These are phyloP conservation scores for Periophthalmodon schlosseri DNA, from an alignment of 2,113 vertebrate genomes.

Conservation along the genomic window DNA sequence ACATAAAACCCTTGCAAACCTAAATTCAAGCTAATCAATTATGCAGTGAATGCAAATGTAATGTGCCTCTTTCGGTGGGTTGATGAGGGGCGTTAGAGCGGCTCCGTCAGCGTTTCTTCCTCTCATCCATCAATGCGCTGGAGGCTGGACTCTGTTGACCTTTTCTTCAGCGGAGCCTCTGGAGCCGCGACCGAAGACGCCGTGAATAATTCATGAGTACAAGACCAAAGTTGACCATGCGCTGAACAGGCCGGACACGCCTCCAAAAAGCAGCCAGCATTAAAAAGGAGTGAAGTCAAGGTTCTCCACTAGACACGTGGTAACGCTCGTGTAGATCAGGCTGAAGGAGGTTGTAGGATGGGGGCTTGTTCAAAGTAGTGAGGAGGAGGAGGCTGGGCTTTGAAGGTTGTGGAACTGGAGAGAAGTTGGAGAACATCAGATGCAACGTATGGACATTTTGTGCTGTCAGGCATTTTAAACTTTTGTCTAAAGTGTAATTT, in stretches of 20 bases:
- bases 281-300: neutral
- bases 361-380: neutral
- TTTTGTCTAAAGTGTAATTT: too few species aligned
- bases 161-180: constrained; percentile 29
- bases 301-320: neutral
- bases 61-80: constrained; percentile 20
- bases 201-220: constrained; percentile 43
- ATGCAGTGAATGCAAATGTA: neutral
- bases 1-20: neutral
- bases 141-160: constrained; percentile 43
- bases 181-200: constrained; percentile 16
- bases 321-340: neutral
- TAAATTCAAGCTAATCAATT: constrained; percentile 15
- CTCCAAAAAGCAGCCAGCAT: neutral
- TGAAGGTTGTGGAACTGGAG: neutral
- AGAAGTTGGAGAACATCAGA: neutral
- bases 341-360: neutral
- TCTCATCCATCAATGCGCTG: constrained; percentile 57
- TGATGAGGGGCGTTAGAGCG: constrained; percentile 38
- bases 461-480: neutral
- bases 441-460: neutral
- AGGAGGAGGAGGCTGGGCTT: neutral
- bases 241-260: neutral
- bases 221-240: constrained; percentile 13
- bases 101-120: constrained; percentile 48